Evolutionary conservation across 2,797 vertebrate genomes (phyloP), one percentile per base, ranked within the genome.

Genomic region (Danio aesculapii): DNA sequence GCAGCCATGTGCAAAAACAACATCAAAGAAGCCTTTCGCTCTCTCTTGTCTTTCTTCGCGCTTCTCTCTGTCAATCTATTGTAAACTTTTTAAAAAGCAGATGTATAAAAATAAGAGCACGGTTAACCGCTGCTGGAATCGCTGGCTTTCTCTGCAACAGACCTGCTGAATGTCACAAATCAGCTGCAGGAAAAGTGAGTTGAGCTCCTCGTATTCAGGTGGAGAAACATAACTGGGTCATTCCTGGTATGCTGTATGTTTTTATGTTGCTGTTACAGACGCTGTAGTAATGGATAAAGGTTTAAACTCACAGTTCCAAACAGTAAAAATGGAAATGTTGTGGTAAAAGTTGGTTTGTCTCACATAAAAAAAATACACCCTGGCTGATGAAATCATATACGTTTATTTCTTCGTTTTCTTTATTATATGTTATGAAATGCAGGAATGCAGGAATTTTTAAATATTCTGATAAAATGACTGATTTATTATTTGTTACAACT

Each of bases 1-100:
- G 16, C 76, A 77, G 87, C 90, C 82, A 77, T 86, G 78, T 89
- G 88, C 91, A 78, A 82, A 30, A 81, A 84, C 75, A 85, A 79
- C 73, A 83, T 79, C 84, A 81, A 83, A 82, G 72, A 57, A 69
- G 52, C 64, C 61, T 52, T 85, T 75, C 72, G 62, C 62, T 83
- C 52, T 49, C 61, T 81, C 74, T 69, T 30, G 47, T 67, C 74
- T 68, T 68, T 68, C 50, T 59, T 49, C 21, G 30, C 47, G 19
- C 6, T 63, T 68, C 72, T 77, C 49, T 79, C 72, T 76, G 64
- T 73, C 66, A 63, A 39, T 82, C 46, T 68, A 72, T 67, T 59
- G 62, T 70, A 73, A 64, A 77, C 75, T 78, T 73, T 73, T 47
- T 39, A 58, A 81, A 73, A 39, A 74, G 70, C 21, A 57, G 61